Conservation (phyloP, 2,888 invertebrate species). For the Gnatocerus cornutus region DNA sequence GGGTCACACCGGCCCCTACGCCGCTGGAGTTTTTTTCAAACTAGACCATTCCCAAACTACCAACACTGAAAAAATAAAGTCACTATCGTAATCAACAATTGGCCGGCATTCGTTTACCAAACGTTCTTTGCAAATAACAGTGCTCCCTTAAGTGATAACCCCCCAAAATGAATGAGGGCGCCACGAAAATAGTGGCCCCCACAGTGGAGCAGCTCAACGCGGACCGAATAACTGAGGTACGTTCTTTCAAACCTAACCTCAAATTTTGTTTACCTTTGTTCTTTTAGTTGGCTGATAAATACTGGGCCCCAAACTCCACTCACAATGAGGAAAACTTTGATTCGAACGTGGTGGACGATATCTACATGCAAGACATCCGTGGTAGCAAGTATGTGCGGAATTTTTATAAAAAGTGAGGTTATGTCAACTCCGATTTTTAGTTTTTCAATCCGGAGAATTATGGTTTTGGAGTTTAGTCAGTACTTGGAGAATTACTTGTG, state of each 20-base stretch:
- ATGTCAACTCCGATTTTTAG: slow-evolving; percentile 67
- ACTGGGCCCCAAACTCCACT: slow-evolving; percentile 92
- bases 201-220: slow-evolving; percentile 94
- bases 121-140: not conserved
- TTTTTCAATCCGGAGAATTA: slow-evolving; percentile 89
- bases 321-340: slow-evolving; percentile 83
- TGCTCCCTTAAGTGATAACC: not conserved
- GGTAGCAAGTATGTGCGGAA: slow-evolving; percentile 80
- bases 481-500: slow-evolving; percentile 97
- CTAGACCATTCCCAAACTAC: too few species aligned
- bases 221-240: slow-evolving; percentile 90
- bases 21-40: too few species aligned
- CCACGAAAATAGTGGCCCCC: slow-evolving; percentile 77
- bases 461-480: slow-evolving; percentile 97
- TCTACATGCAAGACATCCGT: slow-evolving; percentile 90
- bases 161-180: slow-evolving; percentile 45
- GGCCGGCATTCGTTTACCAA: not conserved
- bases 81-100: not conserved
- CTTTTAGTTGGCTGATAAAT: slow-evolving; percentile 89
- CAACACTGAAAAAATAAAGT: too few species aligned
- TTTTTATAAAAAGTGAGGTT: slow-evolving; percentile 50
- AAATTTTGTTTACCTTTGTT: slow-evolving; percentile 45
- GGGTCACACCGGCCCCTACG: too few species aligned
- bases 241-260: slow-evolving; percentile 45
- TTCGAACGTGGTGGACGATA: slow-evolving; percentile 87